phyloP scores from a whole-genome alignment of 1,140 invertebrate genomes.

The Tachypleus tridentatus region DNA sequence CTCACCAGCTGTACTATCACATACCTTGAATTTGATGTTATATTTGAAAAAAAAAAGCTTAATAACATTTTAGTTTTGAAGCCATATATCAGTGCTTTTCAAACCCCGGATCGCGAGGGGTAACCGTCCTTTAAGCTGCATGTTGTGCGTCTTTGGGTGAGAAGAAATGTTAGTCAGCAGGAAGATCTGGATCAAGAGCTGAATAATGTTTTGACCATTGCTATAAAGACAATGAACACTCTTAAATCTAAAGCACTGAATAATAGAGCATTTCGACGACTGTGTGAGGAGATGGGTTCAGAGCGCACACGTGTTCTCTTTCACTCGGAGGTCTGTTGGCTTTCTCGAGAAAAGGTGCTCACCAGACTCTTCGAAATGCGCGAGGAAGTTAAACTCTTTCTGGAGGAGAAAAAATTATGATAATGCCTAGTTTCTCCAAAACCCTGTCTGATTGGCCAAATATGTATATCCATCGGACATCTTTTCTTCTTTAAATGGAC shows the following conservation, averaged over 20 bases:
- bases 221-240: too few relatives aligned
- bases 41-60: too few relatives aligned
- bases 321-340: conserved; percentile 5
- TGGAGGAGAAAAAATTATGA: conserved; percentile 5
- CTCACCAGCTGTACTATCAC: too few relatives aligned
- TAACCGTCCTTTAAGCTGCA: too few relatives aligned
- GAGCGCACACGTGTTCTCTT: conserved; percentile 7
- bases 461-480: conserved; percentile 11
- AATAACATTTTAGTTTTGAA: too few relatives aligned
- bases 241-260: conserved; percentile 13
- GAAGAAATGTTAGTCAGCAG: too few relatives aligned
- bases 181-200: too few relatives aligned
- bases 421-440: conserved; percentile 1
- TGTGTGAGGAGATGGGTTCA: conserved; percentile 6
- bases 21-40: too few relatives aligned
- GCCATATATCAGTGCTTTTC: too few relatives aligned
- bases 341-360: conserved; percentile 11
- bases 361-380: conserved; percentile 7
- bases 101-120: too few relatives aligned
- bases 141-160: too few relatives aligned
- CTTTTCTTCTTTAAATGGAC: conserved; percentile 11
- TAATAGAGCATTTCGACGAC: conserved; percentile 8
- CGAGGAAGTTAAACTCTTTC: conserved; percentile 10
- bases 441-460: conserved; percentile 4
- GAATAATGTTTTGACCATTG: too few relatives aligned